Evolutionary conservation across 2,797 vertebrate species (phyloP), one percentile per base, ranked within the genome.

Genomic region (Echeneis naucrates): DNA sequence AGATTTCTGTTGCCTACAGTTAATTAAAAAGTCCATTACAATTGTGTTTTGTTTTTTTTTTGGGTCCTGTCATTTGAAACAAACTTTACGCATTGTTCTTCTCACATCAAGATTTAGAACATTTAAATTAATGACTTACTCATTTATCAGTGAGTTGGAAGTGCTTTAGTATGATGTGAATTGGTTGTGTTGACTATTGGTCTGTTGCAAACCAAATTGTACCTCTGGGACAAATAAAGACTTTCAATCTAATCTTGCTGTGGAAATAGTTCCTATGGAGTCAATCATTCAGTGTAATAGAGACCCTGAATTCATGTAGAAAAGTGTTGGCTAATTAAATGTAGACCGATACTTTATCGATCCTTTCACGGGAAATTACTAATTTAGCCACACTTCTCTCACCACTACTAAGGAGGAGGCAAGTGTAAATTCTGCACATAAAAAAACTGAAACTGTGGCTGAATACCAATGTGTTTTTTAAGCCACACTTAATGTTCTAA

Each of bases 401-500:
- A 45, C 32, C 3, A 52, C 26, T 13, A 42, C 35, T 48, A n/a
- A 74, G 9, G 11, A 55, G 4, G 23, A 24, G 10, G 45, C 2
- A 38, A 45, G 26, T 21, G 13, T 61, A 19, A 30, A 6, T 65
- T 61, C 42, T 4, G 0, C 21, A 24, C 42, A 66, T 70, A 26
- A 69, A 73, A n/a, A 84, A 55, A 26, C 21, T 61, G 68, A 7
- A 6, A 23, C 17, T 64, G 42, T 37, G n/a, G 37, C 40, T 63
- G 38, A 54, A 82, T 30, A 35, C 23, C 53, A 45, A 69, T 33
- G 7, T 48, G 24, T 52, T 69, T 21, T 67, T 71, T 58, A 59
- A 66, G 70, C 58, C 71, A 68, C 52, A 59, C 57, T 69, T 56
- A 23, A 67, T 75, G 68, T 75, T 73, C 42, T 55, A 33, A 62